Evolutionary conservation across 23 tunicate species (phyloP), one percentile per base, ranked within the genome.

Genomic region (Ciona savignyi): DNA sequence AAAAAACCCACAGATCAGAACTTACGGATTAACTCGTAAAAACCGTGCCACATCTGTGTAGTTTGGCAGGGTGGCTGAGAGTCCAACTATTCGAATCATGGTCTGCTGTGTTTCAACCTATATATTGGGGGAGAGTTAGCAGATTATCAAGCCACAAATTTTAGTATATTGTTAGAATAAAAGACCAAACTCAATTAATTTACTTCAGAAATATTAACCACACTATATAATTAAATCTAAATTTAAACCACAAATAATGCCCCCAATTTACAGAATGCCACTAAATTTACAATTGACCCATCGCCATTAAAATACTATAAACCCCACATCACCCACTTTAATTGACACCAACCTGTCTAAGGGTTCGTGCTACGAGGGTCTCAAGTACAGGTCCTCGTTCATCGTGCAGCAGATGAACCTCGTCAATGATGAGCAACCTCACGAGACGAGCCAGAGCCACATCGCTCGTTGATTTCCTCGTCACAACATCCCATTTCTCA

Each of bases 401-500:
- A 60, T 93, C 98, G 25, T 93, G 98, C 42, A 93, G 85, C 4
- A 93, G 48, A 63, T 93, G 98, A 48, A 93, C 93, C 70, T 93
- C 98, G 67, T 93, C 98, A 25, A 93, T 89, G 77, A 93, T 93
- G 25, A 93, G 77, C 27, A 93, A 71, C 21, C 84, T 71, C 33
- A 93, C 93, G 11, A 81, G 66, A 0, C 87, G 77, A 24, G 93
- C 79, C 19, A 93, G 84, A 9, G 93, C 88, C 0, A 92, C 82
- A 56, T 93, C 98, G 3, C 93, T 89, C 25, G 86, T 77, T 6
- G 95, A 87, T 62, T 93, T 93, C 27, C 98, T 80, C 21, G 98
- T 93, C 74, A 93, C 87, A 21, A 93, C 98, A 66, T 93, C 98
- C 98, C 98, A 93, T 65, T 93, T 93, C 72, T 93, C 98, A 4